Evolutionary conservation across 1,140 invertebrate species (phyloP).

Genomic region (Drosophila persimilis): DNA sequence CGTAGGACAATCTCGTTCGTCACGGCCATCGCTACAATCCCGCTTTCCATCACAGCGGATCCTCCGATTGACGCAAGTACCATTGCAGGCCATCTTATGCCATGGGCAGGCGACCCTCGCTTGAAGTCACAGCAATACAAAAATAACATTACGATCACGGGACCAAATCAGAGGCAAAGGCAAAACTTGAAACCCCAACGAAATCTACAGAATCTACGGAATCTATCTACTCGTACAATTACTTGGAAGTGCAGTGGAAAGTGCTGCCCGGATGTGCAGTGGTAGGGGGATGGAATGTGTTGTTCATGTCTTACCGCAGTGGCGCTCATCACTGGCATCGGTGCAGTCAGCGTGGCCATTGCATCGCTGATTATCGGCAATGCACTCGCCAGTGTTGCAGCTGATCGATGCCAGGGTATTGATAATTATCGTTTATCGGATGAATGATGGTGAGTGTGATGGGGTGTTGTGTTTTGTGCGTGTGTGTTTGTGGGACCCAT

Average conservation of each 20-base stretch:
- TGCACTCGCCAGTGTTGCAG: conserved; percentile 82
- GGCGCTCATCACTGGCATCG: conserved; percentile 89
- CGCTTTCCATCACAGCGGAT: conserved; percentile 86
- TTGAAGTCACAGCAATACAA: conserved; percentile 38
- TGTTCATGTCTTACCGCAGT: conserved; percentile 84
- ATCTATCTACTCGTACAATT: conserved; percentile 10
- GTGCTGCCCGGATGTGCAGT: conserved; percentile 4
- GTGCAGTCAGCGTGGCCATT: conserved; percentile 88
- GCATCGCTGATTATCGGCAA: conserved; percentile 85
- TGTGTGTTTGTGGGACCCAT: conserved; percentile 31
- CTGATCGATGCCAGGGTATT: conserved; percentile 34
- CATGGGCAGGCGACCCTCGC: conserved; percentile 28
- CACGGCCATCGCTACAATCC: conserved; percentile 89
- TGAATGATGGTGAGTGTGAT: conserved; percentile 12
- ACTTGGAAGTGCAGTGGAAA: not conserved
- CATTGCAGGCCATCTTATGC: conserved; percentile 49
- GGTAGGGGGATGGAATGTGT: not conserved
- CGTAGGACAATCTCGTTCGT: conserved; percentile 86
- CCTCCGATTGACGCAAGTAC: conserved; percentile 52
- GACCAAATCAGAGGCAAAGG: not conserved
- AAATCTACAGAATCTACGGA: not conserved
- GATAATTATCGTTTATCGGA: conserved; percentile 32
- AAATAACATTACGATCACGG: not conserved
- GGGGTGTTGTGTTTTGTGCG: conserved; percentile 17
- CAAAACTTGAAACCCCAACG: not conserved